phyloP scores from a whole-genome alignment of 2,113 vertebrate genomes.

The Ictalurus punctatus region DNA sequence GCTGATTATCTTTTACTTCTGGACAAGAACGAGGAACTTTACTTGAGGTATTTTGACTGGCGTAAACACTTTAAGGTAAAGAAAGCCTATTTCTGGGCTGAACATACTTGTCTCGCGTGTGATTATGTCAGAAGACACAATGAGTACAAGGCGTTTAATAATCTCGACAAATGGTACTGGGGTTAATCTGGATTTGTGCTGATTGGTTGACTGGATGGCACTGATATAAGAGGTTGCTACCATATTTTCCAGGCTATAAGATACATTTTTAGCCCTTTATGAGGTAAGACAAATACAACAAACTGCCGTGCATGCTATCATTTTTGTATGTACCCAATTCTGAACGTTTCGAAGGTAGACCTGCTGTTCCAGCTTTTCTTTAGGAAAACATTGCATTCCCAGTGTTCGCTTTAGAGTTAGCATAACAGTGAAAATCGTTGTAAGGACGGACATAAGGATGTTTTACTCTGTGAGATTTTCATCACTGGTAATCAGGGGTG shows the following conservation, averaged over 20 bases:
- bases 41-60: constrained; percentile 95
- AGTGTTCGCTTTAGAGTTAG: neutral
- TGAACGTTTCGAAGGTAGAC: neutral
- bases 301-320: neutral
- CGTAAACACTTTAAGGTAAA: constrained; percentile 91
- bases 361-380: neutral
- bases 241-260: constrained; percentile 23
- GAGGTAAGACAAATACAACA: neutral
- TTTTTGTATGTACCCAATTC: neutral
- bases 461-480: neutral
- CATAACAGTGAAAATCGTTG: neutral
- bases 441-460: neutral
- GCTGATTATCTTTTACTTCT: constrained; percentile 91
- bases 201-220: constrained; percentile 31
- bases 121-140: constrained; percentile 91
- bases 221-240: constrained; percentile 10
- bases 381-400: neutral
- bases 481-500: too few species aligned
- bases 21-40: constrained; percentile 91
- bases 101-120: constrained; percentile 93
- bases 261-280: neutral
- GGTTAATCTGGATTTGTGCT: constrained; percentile 66
- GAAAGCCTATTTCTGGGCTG: constrained; percentile 90
- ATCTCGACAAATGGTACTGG: constrained; percentile 97
- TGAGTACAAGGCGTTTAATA: constrained; percentile 90